phyloP scores from a whole-genome alignment of 2,888 invertebrate genomes.

The Oscheius sp. region DNA sequence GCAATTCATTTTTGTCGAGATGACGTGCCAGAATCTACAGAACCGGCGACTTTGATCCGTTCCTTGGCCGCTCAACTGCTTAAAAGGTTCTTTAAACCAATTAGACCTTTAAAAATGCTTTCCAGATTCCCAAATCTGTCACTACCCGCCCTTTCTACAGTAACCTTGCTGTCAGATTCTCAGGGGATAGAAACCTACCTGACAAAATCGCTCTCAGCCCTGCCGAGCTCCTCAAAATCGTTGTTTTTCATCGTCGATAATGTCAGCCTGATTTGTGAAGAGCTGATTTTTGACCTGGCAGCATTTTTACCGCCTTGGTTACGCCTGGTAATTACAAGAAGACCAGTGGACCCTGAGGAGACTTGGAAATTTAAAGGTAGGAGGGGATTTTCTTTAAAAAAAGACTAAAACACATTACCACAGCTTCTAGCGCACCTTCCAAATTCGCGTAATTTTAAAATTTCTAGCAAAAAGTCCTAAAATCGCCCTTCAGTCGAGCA shows the following conservation, averaged over 20 bases:
- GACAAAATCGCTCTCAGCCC: conserved; percentile 49
- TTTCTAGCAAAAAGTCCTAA: too few species aligned
- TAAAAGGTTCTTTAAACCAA: conserved; percentile 19
- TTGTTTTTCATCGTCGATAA: conserved; percentile 52
- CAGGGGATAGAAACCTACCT: conserved; percentile 51
- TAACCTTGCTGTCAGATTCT: conserved; percentile 53
- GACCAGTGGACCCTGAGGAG: conserved; percentile 34
- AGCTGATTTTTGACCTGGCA: conserved; percentile 34
- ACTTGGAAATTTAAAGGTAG: conserved; percentile 3
- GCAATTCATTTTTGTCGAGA: conserved; percentile 55
- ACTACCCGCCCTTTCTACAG: conserved; percentile 53
- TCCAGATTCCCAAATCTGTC: conserved; percentile 58
- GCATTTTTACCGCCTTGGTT: conserved; percentile 51
- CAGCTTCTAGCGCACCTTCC: too few species aligned
- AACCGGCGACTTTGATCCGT: conserved; percentile 55
- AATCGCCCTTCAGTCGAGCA: too few species aligned
- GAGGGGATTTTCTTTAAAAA: too few species aligned
- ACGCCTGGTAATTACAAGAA: conserved; percentile 44
- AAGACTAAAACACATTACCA: too few species aligned
- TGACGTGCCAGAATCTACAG: conserved; percentile 52
- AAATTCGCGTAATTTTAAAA: too few species aligned
- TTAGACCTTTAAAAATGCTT: not conserved
- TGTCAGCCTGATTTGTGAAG: not conserved
- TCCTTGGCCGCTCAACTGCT: conserved; percentile 44
- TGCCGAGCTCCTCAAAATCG: conserved; percentile 49